Conservation (phyloP, 2,797 vertebrate species). For the Typhlichthys eigenmanni region DNA sequence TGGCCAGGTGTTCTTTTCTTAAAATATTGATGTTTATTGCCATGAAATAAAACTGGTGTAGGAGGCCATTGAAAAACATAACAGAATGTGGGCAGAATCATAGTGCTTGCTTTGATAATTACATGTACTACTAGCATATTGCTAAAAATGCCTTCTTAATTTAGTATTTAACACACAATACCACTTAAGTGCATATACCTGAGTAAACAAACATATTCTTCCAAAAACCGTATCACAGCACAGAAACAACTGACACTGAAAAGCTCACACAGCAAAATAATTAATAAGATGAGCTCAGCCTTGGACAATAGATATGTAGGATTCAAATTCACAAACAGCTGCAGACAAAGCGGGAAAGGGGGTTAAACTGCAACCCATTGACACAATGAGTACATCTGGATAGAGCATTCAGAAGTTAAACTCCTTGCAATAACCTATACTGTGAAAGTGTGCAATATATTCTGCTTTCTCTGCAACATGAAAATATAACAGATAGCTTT, state of each 20-base stretch:
- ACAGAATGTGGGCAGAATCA: no score
- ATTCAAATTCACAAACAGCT: conserved; percentile 56
- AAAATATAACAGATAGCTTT: conserved; percentile 39
- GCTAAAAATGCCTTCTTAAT: no score
- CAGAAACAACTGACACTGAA: conserved; percentile 14
- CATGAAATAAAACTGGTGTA: no score
- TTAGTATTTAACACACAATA: no score
- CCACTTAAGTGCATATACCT: no score
- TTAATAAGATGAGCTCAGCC: conserved; percentile 44
- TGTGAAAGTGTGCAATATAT: conserved; percentile 37
- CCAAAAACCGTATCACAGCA: conserved; percentile 15
- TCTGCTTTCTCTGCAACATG: conserved; percentile 36
- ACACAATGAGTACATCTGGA: conserved; percentile 61
- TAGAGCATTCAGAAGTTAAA: conserved; percentile 66
- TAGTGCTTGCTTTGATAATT: no score
- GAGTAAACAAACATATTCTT: not conserved
- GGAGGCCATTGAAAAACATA: no score
- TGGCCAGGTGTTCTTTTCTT: not conserved
- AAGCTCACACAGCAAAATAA: conserved; percentile 55
- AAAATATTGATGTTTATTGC: no score
- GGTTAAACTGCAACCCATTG: conserved; percentile 35
- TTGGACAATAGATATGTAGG: conserved; percentile 42
- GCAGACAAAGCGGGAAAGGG: conserved; percentile 24
- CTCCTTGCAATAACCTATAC: conserved; percentile 38
- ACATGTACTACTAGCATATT: no score